A percentile compares a stretch with the other conserved stretches of the same genome.
phyloP scores from a whole-genome alignment of 2,113 vertebrate species.

The Echinops telfairi region DNA sequence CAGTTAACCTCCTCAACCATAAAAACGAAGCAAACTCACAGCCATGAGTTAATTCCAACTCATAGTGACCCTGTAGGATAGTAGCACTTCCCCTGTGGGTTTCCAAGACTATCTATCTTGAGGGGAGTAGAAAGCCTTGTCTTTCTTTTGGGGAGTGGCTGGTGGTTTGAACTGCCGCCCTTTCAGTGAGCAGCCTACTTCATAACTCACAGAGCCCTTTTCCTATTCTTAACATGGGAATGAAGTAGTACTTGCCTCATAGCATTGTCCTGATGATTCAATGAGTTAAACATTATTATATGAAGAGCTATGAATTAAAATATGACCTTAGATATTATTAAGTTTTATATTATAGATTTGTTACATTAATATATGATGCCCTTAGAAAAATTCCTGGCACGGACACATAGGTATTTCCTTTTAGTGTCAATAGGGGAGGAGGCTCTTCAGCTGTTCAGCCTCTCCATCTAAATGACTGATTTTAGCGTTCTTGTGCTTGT shows the following conservation, averaged over 20 bases:
- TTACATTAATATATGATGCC: not conserved
- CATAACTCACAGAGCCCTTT: not conserved
- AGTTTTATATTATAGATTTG: too few relatives aligned
- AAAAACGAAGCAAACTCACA: too few relatives aligned
- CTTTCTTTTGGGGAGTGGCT: too few relatives aligned
- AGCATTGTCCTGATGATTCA: not conserved
- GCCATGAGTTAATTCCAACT: too few relatives aligned
- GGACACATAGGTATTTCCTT: not conserved
- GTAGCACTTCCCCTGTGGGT: too few relatives aligned
- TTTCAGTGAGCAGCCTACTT: not conserved
- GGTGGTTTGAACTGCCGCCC: not conserved
- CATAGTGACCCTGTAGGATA: too few relatives aligned
- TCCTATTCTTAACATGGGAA: conserved; percentile 7
- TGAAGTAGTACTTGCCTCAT: not conserved
- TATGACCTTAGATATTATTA: too few relatives aligned
- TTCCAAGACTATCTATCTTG: too few relatives aligned
- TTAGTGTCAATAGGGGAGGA: not conserved
- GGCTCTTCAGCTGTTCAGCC: not conserved
- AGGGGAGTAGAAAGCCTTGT: too few relatives aligned
- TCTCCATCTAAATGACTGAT: not conserved
- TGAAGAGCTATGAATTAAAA: too few relatives aligned
- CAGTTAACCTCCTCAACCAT: too few relatives aligned
- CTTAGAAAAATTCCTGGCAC: not conserved
- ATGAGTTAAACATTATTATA: not conserved
- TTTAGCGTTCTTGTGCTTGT: conserved; percentile 40